Percentiles rank a stretch among this genome's conserved stretches.
Conservation (phyloP, 2,797 vertebrate genomes). For the Molossus alvarezi region DNA sequence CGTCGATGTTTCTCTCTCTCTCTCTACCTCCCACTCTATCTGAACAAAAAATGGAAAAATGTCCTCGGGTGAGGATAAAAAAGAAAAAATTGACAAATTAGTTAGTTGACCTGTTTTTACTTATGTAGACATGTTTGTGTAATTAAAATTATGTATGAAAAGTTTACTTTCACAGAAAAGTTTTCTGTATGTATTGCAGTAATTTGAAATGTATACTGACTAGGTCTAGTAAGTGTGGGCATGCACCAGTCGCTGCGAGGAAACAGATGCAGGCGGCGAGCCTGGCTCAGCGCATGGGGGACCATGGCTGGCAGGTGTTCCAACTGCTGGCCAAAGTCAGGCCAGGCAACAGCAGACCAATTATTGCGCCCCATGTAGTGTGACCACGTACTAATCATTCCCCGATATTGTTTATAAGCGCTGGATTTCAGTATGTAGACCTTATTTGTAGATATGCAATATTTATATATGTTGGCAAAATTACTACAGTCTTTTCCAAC, state of each 20-base stretch:
- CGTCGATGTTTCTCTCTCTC: no score
- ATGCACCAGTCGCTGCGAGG: not conserved
- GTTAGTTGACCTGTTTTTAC: not conserved
- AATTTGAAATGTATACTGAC: not conserved
- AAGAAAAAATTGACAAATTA: not conserved
- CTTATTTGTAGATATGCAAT: not conserved
- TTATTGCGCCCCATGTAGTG: not conserved
- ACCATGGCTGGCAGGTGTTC: not conserved
- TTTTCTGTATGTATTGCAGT: not conserved
- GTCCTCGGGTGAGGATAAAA: not conserved
- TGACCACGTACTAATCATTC: not conserved
- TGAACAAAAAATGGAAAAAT: no score
- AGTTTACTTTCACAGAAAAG: no score
- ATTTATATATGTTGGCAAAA: not conserved
- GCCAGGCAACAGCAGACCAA: not conserved
- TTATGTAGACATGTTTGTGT: no score
- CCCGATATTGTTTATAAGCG: not conserved
- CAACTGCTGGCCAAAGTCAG: not conserved
- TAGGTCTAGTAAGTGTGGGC: not conserved
- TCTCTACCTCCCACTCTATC: no score
- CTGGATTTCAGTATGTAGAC: not conserved
- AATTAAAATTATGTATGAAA: no score
- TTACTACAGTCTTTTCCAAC: not conserved
- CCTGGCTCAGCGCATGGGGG: not conserved
- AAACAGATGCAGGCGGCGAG: not conserved